Evolutionary conservation across 92 coral and sea anemone genomes (phyloP), one percentile per base, ranked within the genome.

Genomic region (Pocillopora grandis): DNA sequence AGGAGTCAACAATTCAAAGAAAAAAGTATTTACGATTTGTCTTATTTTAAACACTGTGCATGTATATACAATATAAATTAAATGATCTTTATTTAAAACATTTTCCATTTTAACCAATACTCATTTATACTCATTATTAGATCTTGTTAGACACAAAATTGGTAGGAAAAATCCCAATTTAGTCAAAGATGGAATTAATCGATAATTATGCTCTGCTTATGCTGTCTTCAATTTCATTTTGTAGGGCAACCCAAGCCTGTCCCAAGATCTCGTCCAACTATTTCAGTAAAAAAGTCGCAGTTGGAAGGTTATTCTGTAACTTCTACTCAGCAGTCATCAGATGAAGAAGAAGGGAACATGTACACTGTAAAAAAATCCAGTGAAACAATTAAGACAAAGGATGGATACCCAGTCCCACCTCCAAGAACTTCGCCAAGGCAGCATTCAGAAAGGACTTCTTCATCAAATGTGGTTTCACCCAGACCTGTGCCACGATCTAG

Each of bases 371-470:
- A 20, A 6, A 19, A 74, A 73, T 63, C 81, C 16, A 23, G 11
- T 49, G 59, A 67, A 84, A 14, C 78, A 58, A 71, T 65, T 31
- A 76, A 66, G 18, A 61, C 13, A 74, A 42, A 64, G 23, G 75
- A 52, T 19, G 67, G 66, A 76, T 61, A 58, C 42, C 88, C 91
- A 11, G 73, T 58, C 7, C 92, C 85, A 49, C 87, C 81, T 8
- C 86, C 92, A 49, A 88, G 89, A 75, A 64, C 89, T 61, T 83
- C 89, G n/a, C 89, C 66, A 3, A 78, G 77, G 23, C 87, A 72
- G 16, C 71, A 79, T 19, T 70, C 76, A 37, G 85, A 81, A 20
- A 63, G 76, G 48, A 84, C 75, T 12, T 75, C 84, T 12, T 84
- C 77, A 6, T 31, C 49, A 13, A 81, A 84, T 58, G 16, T 59